A percentile compares a stretch with the other conserved stretches of the same genome.
Evolutionary conservation across 2,888 invertebrate genomes (phyloP).

Genomic region (Melikaiella ostensackeni): DNA sequence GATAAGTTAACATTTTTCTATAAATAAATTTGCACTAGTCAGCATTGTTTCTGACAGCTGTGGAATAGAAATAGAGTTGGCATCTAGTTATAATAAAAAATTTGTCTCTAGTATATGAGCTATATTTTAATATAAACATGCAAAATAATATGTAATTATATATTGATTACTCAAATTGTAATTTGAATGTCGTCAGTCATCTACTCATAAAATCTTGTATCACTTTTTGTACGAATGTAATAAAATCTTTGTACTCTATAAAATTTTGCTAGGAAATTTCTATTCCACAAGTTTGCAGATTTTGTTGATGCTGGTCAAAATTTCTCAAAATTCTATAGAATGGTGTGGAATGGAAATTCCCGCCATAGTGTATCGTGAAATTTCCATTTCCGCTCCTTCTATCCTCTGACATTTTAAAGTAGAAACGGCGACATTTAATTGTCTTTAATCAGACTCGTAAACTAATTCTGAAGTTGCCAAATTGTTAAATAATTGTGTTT

Average conservation of each 20-base stretch:
- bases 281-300: conserved; percentile 73
- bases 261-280: conserved; percentile 70
- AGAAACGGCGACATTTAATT: not conserved
- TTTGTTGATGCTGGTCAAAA: conserved; percentile 44
- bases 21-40: not conserved
- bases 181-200: not conserved
- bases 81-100: not conserved
- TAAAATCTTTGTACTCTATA: conserved; percentile 18
- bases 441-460: not conserved
- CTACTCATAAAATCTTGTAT: not conserved
- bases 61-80: not conserved
- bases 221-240: conserved; percentile 45
- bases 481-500: not conserved
- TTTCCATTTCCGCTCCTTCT: conserved; percentile 62
- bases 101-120: not conserved
- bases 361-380: conserved; percentile 64
- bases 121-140: not conserved
- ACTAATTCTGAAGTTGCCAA: no score
- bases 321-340: conserved; percentile 40
- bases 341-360: conserved; percentile 78
- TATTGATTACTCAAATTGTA: not conserved
- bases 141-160: not conserved
- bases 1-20: not conserved
- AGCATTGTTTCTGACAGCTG: not conserved
- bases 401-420: conserved; percentile 10